Conservation (phyloP, 2,888 invertebrate species). For the Campopleginae sp. region DNA sequence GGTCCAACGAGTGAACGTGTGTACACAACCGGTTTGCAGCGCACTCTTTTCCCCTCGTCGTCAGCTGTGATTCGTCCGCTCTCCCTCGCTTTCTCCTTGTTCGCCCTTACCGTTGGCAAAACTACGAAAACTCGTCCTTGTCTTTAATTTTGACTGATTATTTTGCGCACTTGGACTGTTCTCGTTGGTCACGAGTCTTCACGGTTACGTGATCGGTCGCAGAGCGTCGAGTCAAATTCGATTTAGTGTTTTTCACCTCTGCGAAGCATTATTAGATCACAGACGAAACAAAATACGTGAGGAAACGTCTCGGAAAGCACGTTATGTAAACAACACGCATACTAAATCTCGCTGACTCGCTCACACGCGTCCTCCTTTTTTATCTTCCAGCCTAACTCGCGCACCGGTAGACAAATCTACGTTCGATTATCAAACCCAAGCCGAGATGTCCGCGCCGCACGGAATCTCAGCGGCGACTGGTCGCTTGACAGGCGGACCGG, state of each 20-base stretch:
- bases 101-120: background rate
- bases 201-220: background rate
- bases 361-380: background rate
- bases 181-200: background rate
- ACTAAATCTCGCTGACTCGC: background rate
- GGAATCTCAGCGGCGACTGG: slow-evolving; percentile 74
- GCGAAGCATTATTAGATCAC: background rate
- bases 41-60: slow-evolving; percentile 22
- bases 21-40: slow-evolving; percentile 48
- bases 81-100: background rate
- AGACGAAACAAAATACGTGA: background rate
- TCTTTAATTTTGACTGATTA: background rate
- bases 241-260: background rate
- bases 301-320: background rate
- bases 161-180: background rate
- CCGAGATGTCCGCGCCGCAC: slow-evolving; percentile 49
- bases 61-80: slow-evolving; percentile 36
- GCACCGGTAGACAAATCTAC: background rate
- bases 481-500: slow-evolving; percentile 70
- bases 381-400: background rate
- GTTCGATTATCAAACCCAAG: too few species aligned
- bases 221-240: background rate
- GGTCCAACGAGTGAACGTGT: slow-evolving; percentile 50
- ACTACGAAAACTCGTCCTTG: background rate
- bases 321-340: slow-evolving; percentile 21